A percentile compares a stretch with the other conserved stretches of the same genome.
phyloP scores from a whole-genome alignment of 2,888 invertebrate species.

The Molorchus minor region DNA sequence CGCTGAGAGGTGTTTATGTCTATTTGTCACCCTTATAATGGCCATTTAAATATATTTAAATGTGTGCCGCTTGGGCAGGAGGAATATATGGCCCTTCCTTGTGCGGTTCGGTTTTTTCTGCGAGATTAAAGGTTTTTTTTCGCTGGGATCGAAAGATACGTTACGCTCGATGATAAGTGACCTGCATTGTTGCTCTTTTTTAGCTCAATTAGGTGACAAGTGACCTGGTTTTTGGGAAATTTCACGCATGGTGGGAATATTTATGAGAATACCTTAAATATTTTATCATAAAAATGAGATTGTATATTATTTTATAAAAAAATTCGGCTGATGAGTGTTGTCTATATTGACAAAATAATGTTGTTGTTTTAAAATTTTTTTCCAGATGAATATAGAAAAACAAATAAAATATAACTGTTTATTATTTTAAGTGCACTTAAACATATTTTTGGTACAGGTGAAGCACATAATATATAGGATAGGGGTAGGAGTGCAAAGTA shows the following conservation, averaged over 20 bases:
- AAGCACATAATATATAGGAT: no score
- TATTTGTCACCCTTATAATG: conserved; percentile 42
- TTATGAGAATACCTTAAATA: no score
- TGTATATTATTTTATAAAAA: no score
- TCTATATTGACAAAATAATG: no score
- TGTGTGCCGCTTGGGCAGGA: conserved; percentile 32
- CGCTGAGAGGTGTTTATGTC: conserved; percentile 41
- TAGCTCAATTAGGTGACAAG: conserved; percentile 20
- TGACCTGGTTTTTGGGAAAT: conserved; percentile 19
- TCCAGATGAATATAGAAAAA: no score
- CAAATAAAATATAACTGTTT: no score
- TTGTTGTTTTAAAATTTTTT: no score
- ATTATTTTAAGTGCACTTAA: no score
- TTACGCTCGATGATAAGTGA: conserved; percentile 18
- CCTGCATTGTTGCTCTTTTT: conserved; percentile 22
- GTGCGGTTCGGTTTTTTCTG: conserved; percentile 24
- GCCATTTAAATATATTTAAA: conserved; percentile 40
- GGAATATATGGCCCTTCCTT: conserved; percentile 25
- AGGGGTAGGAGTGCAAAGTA: no score
- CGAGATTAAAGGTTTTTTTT: conserved; percentile 17
- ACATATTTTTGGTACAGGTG: no score
- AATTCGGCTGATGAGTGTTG: no score
- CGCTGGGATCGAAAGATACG: background rate
- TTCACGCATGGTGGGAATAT: conserved; percentile 39
- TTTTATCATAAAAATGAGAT: no score